phyloP scores from a whole-genome alignment of 2,113 vertebrate species.

The Coturnix japonica region DNA sequence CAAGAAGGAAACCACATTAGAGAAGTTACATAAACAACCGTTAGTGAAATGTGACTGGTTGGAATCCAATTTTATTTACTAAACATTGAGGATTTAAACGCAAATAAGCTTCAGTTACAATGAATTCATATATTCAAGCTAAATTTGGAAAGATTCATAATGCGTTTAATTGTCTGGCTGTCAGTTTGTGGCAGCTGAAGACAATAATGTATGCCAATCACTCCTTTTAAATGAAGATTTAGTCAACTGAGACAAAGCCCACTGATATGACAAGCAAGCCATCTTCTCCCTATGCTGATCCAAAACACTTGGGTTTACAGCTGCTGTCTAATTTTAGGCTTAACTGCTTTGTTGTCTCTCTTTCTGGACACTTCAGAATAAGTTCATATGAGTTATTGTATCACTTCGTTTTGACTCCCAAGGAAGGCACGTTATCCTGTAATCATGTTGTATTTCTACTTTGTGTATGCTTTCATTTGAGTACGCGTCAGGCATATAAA shows the following conservation, averaged over 20 bases:
- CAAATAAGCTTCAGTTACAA: neutral
- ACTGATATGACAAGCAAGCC: neutral
- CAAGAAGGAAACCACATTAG: neutral
- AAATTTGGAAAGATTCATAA: neutral
- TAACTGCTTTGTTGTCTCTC: neutral
- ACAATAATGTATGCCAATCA: neutral
- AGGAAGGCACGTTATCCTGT: neutral
- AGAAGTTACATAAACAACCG: neutral
- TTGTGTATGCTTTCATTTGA: neutral
- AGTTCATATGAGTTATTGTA: neutral
- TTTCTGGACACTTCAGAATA: neutral
- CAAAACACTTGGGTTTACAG: neutral
- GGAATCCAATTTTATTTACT: neutral
- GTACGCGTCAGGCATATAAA: neutral
- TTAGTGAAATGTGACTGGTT: fast-evolving
- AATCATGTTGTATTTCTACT: neutral
- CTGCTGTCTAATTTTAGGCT: neutral
- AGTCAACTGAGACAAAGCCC: neutral
- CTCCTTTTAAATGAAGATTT: neutral
- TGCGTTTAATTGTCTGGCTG: neutral
- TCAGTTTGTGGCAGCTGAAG: neutral
- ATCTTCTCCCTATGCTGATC: neutral
- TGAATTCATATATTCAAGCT: neutral
- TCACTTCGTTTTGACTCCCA: too few species aligned
- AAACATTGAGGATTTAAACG: neutral